Evolutionary conservation across 1,140 invertebrate genomes (phyloP), one percentile per base, ranked within the genome.

Genomic region (Palaemon carinicauda): DNA sequence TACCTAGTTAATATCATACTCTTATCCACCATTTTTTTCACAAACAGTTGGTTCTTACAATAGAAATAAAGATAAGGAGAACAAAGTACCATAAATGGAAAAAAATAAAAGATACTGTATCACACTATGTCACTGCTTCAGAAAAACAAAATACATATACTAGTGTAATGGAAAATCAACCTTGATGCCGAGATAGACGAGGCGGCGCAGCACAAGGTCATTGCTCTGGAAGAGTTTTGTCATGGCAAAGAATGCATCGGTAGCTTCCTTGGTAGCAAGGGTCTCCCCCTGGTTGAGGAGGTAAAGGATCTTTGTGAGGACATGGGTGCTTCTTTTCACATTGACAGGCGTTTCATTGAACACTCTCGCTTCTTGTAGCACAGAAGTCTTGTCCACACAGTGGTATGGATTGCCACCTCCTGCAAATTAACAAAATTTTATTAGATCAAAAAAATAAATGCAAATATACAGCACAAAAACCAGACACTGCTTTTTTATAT

Each of bases 261-360:
- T 99, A 0, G 98, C 99, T 92, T 99, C 99, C 73, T 95, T 96
- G 0, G 96, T 95, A 10, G 96, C 96, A 80, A 99, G 93, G 89
- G 95, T 94, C 91, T 99, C 98, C 0, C 98, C 97, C 93, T 94
- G 98, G 91, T 99, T 99, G 31, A 99, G 92, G 83, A 99, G 92
- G 92, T 98, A 99, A 1, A 99, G 92, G 80, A 99, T 96, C 93
- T 99, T 99, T 80, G 98, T 98, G 56, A 99, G 93, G 90, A 99
- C 99, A 89, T 96, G 95, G 12, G 96, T 96, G 92, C 98, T 99
- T 96, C 98, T 99, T 92, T 96, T 93, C 4, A 97, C 96, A 93
- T 99, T 99, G 1, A 99, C 96, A 5, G 98, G 97, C 4, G 98
- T 98, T 88, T 99, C 98, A 92, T 99, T 99, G 91, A 99, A 99